Conservation (phyloP, 2,113 vertebrate genomes). For the Saguinus imperator region DNA sequence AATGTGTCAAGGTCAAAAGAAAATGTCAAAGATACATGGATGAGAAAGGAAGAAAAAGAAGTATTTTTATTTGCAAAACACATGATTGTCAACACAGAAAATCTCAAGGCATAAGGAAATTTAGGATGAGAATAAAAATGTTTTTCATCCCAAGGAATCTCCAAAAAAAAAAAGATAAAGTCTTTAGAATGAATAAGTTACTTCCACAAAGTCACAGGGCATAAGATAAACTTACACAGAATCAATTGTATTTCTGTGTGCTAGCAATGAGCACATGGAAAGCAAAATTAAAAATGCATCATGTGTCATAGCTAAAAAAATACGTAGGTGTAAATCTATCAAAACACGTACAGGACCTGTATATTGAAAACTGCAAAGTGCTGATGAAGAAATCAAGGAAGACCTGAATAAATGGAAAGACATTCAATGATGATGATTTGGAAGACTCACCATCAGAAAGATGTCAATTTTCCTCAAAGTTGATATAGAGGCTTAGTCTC, state of each 20-base stretch:
- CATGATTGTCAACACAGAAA: not conserved
- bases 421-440: not conserved
- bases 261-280: not conserved
- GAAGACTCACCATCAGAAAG: not conserved
- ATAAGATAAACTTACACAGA: constrained; percentile 7
- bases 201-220: not conserved
- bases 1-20: not conserved
- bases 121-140: not conserved
- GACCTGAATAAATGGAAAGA: not conserved
- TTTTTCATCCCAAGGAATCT: not conserved
- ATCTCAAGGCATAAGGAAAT: not conserved
- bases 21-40: not conserved
- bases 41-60: not conserved
- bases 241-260: not conserved
- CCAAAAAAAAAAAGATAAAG: not conserved
- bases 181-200: not conserved
- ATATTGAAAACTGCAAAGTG: constrained; percentile 16
- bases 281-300: constrained; percentile 1
- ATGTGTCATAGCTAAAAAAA: not conserved
- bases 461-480: not conserved
- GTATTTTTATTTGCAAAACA: not conserved
- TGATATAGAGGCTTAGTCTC: not conserved
- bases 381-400: constrained; percentile 16
- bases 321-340: not conserved
- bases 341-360: not conserved